Base-by-base conservation (phyloP, 2,113 vertebrate genomes). In the Pontoporia blainvillei region DNA sequence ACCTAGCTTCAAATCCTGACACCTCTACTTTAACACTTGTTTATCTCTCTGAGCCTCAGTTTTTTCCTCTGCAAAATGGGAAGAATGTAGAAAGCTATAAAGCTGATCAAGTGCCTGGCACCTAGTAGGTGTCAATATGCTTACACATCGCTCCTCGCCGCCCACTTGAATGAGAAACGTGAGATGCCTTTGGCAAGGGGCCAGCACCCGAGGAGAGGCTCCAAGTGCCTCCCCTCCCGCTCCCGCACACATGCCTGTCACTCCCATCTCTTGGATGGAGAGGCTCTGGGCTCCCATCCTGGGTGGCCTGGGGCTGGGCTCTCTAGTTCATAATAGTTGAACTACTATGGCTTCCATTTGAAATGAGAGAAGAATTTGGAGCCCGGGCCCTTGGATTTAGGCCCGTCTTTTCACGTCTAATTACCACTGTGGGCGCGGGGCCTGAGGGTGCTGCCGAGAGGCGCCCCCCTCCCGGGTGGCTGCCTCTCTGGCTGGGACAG, bases 401-500 rank as follows among this genome's bases (percentile, higher is more conserved):
- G 61, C 91, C 76, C 7, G 0, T 18, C 61, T 82, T 92, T 86
- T 95, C 64, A 34, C 64, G 72, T 79, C 76, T 91, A 61, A 72
- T 89, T 85, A 73, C 64, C 36, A 17, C 9, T 73, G 46, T 5
- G 25, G 52, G 29, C 13, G 4, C 0, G 0, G 57, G 64, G 49
- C 62, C 61, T 39, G 8, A 21, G 59, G 78, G 52, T n/a, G 34
- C 46, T 29, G 46, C 61, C 3, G 76, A 72, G 52, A 20, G 78
- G 72, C 54, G 67, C 57, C 85, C 54, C 90, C 90, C 31, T 62
- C 84, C 52, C 23, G 0, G 82, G 75, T 66, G 72, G 94, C 94
- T 95, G 94, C 86, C 94, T 97, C 62, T 4, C 49, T 57, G 46
- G 44, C 64, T 79, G 90, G 97, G 93, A 96, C 95, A 95, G 96